Base-by-base conservation (phyloP, 2,113 vertebrate genomes). In the Benitochromis conjunctus region DNA sequence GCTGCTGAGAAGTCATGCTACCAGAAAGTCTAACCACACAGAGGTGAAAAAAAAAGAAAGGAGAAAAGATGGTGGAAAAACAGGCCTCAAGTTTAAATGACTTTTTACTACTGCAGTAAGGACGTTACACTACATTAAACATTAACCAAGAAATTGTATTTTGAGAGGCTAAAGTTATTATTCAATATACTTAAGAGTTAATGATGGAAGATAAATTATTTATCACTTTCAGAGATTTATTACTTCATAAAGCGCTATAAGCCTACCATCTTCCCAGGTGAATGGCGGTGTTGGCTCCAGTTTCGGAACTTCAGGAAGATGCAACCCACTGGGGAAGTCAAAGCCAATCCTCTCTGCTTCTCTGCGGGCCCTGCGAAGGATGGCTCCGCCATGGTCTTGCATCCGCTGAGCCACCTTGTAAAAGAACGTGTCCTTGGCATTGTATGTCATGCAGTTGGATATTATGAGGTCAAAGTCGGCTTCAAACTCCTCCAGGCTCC, bases 381-480 rank as follows among this genome's bases (percentile, higher is more conserved):
- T 96, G 34, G 94, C 96, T 11, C 98, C 99, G 1, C 99, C 99
- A 81, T 98, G 97, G 94, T 99, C 99, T 71, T 97, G 96, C 96
- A 99, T 95, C 53, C 99, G 94, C 93, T 98, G 96, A 11, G 96
- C 99, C 18, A 97, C 97, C 86, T 97, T 96, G 94, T 98, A 97
- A 93, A 99, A 99, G 91, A 98, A 98, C 2, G 97, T 99, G 88
- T 99, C 99, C 96, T 98, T 99, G 94, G 97, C 97, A 66, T 99
- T 99, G 95, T 99, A 99, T 79, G 96, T 97, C 98, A 99, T 96
- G 96, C 99, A 99, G 95, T 99, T 99, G 91, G 96, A 93, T 91
- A 99, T 97, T 53, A 99, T 97, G 83, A 99, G 97, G 94, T 98
- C 96, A 83, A 99, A 99, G 94, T 99, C 99, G 1, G 96, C 96